These are phyloP conservation scores for Otolemur crassicaudatus DNA, from an alignment of 2,797 vertebrate genomes.

Conservation along the genomic window DNA sequence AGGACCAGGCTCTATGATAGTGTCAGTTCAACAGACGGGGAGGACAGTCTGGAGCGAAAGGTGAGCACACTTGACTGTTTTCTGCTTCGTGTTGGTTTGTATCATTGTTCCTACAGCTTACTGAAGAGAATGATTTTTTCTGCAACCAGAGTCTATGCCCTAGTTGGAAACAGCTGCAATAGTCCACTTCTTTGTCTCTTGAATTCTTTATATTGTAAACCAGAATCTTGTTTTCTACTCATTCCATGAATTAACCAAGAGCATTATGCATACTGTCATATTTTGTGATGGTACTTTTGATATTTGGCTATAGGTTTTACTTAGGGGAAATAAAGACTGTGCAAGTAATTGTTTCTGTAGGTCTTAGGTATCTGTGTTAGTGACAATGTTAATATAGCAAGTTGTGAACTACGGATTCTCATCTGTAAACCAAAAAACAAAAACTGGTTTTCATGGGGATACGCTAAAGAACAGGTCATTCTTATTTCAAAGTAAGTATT, in stretches of 20 bases:
- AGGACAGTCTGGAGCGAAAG: conserved; percentile 92
- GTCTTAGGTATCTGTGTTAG: conserved; percentile 53
- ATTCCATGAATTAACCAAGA: conserved; percentile 18
- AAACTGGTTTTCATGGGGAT: conserved; percentile 38
- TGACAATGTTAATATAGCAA: conserved; percentile 3
- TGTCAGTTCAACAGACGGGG: conserved; percentile 92
- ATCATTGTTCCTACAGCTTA: background rate
- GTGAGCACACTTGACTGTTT: conserved; percentile 81
- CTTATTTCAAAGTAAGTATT: conserved; percentile 81
- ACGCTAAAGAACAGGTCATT: background rate
- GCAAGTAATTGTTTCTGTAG: background rate
- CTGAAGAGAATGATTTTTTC: background rate
- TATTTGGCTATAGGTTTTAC: conserved; percentile 32
- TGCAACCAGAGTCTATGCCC: background rate
- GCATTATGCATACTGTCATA: background rate
- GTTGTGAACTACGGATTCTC: background rate
- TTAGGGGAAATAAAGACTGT: conserved; percentile 33
- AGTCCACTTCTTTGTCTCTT: conserved; percentile 53
- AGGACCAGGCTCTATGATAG: conserved; percentile 89
- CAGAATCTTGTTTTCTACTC: conserved; percentile 44
- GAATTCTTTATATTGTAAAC: conserved; percentile 42
- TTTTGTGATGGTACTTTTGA: conserved; percentile 52
- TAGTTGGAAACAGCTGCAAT: conserved; percentile 45
- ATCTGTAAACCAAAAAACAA: conserved; percentile 41
- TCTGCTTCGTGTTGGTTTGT: background rate